Percentiles rank a stretch among this genome's conserved stretches.
Conservation (phyloP, 2,797 vertebrate genomes). For the Crypturellus tataupa region DNA sequence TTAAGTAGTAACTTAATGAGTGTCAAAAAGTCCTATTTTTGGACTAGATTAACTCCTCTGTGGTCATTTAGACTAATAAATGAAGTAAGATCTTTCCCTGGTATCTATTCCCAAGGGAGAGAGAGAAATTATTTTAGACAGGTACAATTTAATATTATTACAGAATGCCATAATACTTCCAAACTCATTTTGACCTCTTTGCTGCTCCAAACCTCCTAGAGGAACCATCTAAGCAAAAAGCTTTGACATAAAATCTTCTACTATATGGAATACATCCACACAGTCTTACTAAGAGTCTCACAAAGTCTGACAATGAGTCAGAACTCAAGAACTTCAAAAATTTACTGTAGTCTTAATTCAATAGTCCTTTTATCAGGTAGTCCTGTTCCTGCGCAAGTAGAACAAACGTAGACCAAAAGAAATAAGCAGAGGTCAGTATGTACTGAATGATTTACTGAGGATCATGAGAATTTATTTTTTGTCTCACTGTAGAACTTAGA, state of each 20-base stretch:
- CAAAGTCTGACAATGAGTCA: background rate
- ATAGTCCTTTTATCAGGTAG: background rate
- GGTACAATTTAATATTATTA: background rate
- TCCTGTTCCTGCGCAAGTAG: background rate
- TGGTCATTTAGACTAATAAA: background rate
- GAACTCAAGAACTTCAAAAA: background rate
- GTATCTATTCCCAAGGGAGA: background rate
- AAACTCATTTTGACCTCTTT: background rate
- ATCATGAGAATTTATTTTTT: background rate
- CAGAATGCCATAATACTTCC: background rate
- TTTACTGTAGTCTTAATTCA: background rate
- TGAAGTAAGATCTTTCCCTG: background rate
- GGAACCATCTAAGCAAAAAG: background rate
- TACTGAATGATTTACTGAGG: background rate
- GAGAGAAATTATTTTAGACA: background rate
- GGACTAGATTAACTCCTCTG: background rate
- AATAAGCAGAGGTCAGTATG: background rate
- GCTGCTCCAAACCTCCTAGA: background rate
- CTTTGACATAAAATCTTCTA: background rate
- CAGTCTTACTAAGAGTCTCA: background rate
- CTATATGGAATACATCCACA: background rate
- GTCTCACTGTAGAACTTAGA: background rate
- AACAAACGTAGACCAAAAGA: background rate
- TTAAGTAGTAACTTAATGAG: background rate
- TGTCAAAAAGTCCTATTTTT: background rate